Base-by-base conservation (phyloP, 2,888 invertebrate species). In the Saturnia pavonia region DNA sequence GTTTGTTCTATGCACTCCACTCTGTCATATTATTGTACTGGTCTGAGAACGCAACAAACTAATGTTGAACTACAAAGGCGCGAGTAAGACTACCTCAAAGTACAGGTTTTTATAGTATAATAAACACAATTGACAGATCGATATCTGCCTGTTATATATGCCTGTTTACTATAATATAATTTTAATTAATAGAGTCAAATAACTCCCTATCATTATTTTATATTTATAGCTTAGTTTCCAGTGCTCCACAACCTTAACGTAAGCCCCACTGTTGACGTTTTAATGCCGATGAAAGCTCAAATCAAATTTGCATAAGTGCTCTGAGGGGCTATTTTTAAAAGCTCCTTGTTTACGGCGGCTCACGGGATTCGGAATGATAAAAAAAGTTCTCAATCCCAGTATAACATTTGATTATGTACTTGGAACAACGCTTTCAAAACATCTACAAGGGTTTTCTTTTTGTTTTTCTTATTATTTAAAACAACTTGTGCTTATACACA, bases 301-400 rank as follows among this genome's bases (percentile, higher is more conserved):
- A 83, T 83, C 77, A 80, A 82, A 87, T 87, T 86, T 83, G 80
- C 85, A 85, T 86, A 83, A 87, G 81, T 78, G 78, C 79, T 76
- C 76, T 74, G 40, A 73, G 79, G 77, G 80, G 70, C 73, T 76
- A 75, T 78, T 79, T 77, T 75, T 79, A 80, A 80, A 80, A 80
- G 81, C 80, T 80, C 71, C 74, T 74, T 77, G 75, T 78, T 71
- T 71, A 78, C 74, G 74, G 73, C 69, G 70, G 71, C 75, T 63
- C 70, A 57, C 54, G 75, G 76, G 77, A 76, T n/a, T n/a, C 34
- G 73, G 77, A 75, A 80, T 74, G 70, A 66, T 67, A 67, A 70
- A 67, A 54, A 54, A 54, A 22, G 25, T n/a, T 65, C 65, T n/a
- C 40, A 40, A 40, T 65, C 40, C 14, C 40, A 1, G 40, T 65